Conservation (phyloP, 2,113 vertebrate genomes). For the Accipiter virgatus region DNA sequence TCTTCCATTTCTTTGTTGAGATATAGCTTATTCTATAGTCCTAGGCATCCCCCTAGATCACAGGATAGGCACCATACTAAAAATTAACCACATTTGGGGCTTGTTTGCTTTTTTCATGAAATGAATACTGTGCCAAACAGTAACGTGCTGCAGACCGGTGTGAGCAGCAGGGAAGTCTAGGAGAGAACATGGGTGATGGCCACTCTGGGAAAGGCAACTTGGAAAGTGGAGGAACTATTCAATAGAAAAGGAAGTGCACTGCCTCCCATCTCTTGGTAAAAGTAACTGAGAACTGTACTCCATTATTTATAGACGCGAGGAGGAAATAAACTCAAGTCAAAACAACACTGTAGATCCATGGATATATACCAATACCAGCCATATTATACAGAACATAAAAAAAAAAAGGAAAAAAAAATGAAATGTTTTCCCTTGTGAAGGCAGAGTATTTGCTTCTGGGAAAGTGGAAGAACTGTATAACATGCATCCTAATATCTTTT, state of each 20-base stretch:
- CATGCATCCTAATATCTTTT: neutral
- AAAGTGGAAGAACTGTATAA: neutral
- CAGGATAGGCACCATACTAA: neutral
- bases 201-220: neutral
- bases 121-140: neutral
- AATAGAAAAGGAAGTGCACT: neutral
- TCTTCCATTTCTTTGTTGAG: neutral
- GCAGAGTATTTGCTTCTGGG: neutral
- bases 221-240: neutral
- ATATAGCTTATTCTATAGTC: neutral
- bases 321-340: neutral
- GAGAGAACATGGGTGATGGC: neutral
- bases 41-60: neutral
- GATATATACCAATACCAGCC: neutral
- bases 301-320: neutral
- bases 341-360: neutral
- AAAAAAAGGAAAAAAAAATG: accelerated
- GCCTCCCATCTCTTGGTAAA: neutral
- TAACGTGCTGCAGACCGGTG: accelerated
- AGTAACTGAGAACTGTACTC: neutral
- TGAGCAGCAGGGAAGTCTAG: neutral
- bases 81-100: neutral
- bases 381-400: neutral
- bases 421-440: neutral
- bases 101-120: neutral